Base-by-base conservation (phyloP, 2,113 vertebrate genomes). In the Mesocricetus auratus region DNA sequence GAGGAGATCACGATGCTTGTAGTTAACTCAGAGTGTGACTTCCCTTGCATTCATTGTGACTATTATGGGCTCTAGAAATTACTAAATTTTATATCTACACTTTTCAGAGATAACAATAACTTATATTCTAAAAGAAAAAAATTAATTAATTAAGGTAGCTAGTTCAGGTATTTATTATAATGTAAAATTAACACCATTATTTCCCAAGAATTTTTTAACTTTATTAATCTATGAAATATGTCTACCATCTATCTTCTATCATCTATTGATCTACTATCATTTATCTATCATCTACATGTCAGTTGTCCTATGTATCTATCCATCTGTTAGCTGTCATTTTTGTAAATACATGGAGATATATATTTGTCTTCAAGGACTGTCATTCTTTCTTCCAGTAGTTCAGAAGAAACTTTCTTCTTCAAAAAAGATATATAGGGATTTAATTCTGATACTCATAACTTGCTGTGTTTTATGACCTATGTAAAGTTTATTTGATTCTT, bases 391-490 rank as follows among this genome's bases (percentile, higher is more conserved):
- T 68, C 21, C n/a, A 36, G 1, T 29, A 81, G 17, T 89, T 89
- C 39, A 53, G 12, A 82, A 29, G 3, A 58, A 42, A 47, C 29
- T 89, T 17, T 71, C 31, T 92, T 33, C 15, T 64, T 78, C 39
- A 78, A 66, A 5, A 89, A n/a, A 69, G 16, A n/a, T 50, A 10
- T 42, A 42, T 56, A 60, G 58, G 2, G 39, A 39, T 71, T 94
- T 95, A 74, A 90, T 93, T 94, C 39, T 90, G 33, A 92, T 68
- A 85, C 24, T 93, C 31, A 26, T 78, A 60, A 88, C 16, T 94
- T 86, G n/a, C 19, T 92, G 21, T 29, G 79, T 45, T 92, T 93
- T 90, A 83, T 87, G 42, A 81, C 1, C 11, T 24, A 71, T 11
- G 50, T 0, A 21, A 94, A 29, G 7, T 86, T 86, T 66, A 56